Base-by-base conservation (phyloP, 2,113 vertebrate genomes). In the Parotia lawesii region DNA sequence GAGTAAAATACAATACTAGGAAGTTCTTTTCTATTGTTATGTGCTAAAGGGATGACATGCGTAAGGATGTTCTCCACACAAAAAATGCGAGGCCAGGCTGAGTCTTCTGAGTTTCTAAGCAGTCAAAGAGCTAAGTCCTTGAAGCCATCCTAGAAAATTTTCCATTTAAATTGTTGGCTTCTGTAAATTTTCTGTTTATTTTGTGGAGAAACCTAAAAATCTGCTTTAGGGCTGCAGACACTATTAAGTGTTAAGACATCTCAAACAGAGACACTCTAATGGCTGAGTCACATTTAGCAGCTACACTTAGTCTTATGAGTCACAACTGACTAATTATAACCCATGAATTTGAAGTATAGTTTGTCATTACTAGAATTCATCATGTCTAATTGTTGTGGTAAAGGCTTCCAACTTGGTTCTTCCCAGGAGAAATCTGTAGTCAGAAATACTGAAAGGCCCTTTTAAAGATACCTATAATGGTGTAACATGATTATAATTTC, bases 41-140 rank as follows among this genome's bases (percentile, higher is more conserved):
- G 11, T 53, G 22, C 22, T 78, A 53, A 84, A 57, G 33, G 29
- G 17, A 40, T 42, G 21, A 20, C 0, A 1, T 7, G 4, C 33
- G 33, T 35, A 82, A 60, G 12, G 21, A 48, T 5, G 14, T n/a
- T 69, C 38, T 61, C 35, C 33, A 76, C 11, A 29, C 1, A 11
- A 37, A 31, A 58, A n/a, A 88, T 54, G 6, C 0, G 0, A 65
- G 37, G 3, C 11, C n/a, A 73, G 48, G 9, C 11, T 51, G 22
- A 51, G 9, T 11, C 22, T 44, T 69, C 38, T 31, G 40, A 44
- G 21, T 42, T 64, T 87, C 44, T 42, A 65, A 54, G 17, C 31
- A 18, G 69, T 31, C 0, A 0, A 29, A 73, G 6, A 37, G 22
- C 37, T 83, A 64, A 50, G 16, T 57, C 42, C 31, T 17, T 72